A percentile compares a stretch with the other conserved stretches of the same genome.
Conservation (phyloP, 2,113 vertebrate genomes). For the Thalassarche chlororhynchos region DNA sequence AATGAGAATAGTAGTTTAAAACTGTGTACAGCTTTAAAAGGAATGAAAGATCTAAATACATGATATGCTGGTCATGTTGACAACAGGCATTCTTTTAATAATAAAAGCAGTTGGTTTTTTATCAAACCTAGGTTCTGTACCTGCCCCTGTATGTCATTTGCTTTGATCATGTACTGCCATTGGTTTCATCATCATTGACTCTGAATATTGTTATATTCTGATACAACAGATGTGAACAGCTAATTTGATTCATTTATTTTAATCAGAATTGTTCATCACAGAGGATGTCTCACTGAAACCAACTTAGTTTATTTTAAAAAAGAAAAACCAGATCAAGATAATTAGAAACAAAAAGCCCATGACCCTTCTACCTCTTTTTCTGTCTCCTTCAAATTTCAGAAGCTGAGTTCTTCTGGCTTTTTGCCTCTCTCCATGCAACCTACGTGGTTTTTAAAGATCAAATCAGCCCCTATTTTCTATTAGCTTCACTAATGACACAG, state of each 20-base stretch:
- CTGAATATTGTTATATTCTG: background rate
- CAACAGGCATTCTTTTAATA: background rate
- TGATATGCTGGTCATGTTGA: background rate
- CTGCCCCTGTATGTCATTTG: background rate
- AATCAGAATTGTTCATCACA: background rate
- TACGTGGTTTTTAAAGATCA: background rate
- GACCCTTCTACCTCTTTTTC: background rate
- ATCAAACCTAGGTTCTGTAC: background rate
- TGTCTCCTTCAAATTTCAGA: background rate
- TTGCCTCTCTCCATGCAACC: background rate
- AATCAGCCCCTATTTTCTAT: background rate
- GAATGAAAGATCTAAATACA: background rate
- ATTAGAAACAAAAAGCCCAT: background rate
- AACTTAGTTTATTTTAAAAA: background rate
- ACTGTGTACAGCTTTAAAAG: background rate
- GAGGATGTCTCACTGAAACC: background rate
- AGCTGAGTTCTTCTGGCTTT: background rate
- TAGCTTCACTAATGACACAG: background rate
- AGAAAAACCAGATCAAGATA: background rate
- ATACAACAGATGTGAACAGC: background rate
- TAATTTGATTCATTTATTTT: background rate
- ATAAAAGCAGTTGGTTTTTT: background rate
- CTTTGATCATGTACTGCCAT: background rate
- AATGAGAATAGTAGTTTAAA: background rate
- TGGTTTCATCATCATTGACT: background rate